These are phyloP conservation scores for Lathronympha strigana DNA, from an alignment of 2,888 invertebrate species.

Conservation along the genomic window DNA sequence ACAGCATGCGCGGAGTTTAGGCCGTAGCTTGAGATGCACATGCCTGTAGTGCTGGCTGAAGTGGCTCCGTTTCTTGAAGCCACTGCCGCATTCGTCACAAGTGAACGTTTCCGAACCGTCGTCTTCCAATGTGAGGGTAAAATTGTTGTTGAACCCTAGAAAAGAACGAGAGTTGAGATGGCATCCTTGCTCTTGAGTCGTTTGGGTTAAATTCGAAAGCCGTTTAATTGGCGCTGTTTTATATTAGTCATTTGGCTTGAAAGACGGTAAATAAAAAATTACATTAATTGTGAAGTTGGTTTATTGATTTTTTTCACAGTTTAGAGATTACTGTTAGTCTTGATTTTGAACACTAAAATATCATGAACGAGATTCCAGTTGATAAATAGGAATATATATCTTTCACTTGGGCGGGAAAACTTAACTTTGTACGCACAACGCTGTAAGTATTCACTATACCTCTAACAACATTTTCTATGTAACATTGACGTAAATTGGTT, in stretches of 20 bases:
- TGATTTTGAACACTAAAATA: too few species aligned
- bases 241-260: not conserved
- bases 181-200: conserved; percentile 12
- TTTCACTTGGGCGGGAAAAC: too few species aligned
- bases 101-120: conserved; percentile 46
- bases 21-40: conserved; percentile 52
- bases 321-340: too few species aligned
- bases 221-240: not conserved
- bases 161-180: conserved; percentile 35
- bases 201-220: not conserved
- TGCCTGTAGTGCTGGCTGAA: conserved; percentile 54
- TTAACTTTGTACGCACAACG: too few species aligned
- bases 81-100: conserved; percentile 49
- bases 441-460: too few species aligned
- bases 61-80: conserved; percentile 46
- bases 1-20: conserved; percentile 50
- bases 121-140: conserved; percentile 35
- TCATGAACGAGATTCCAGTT: too few species aligned
- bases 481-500: too few species aligned
- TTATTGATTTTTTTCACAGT: too few species aligned
- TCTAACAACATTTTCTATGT: too few species aligned
- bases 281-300: too few species aligned
- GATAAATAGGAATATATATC: too few species aligned
- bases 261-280: not conserved
- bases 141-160: conserved; percentile 35